Percentiles rank a stretch among this genome's conserved stretches.
These are phyloP conservation scores for Bettongia penicillata DNA, from an alignment of 2,113 vertebrate species.

Conservation along the genomic window DNA sequence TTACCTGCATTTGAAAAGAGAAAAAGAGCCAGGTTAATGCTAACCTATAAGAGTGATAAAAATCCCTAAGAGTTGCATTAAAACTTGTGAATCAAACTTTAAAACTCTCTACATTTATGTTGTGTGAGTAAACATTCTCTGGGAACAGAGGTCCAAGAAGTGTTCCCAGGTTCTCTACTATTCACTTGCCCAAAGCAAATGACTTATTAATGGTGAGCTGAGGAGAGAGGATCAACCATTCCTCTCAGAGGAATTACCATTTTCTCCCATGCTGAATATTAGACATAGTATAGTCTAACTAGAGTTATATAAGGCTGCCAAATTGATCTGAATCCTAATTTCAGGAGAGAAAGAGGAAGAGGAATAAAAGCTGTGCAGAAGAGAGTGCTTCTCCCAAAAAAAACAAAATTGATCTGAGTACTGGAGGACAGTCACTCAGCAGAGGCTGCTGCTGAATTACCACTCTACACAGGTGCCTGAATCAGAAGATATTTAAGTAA, in stretches of 20 bases:
- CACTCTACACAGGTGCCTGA: not conserved
- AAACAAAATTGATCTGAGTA: not conserved
- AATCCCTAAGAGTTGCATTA: not conserved
- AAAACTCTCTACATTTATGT: not conserved
- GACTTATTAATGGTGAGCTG: not conserved
- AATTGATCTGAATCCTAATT: not conserved
- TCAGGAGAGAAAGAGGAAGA: not conserved
- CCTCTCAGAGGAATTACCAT: not conserved
- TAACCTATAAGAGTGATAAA: not conserved
- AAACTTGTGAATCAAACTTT: not conserved
- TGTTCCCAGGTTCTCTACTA: not conserved
- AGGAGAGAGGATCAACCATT: not conserved
- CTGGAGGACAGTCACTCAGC: not conserved
- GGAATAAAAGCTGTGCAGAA: not conserved
- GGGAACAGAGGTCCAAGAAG: not conserved
- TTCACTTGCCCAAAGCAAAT: not conserved
- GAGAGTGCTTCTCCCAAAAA: not conserved
- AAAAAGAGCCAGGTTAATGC: not conserved
- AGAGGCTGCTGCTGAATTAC: not conserved
- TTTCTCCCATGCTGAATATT: not conserved
- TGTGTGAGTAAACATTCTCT: not conserved
- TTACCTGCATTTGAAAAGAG: not conserved
- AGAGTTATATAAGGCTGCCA: not conserved
- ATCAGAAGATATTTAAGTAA: not conserved
- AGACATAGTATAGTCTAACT: not conserved